A percentile compares a stretch with the other conserved stretches of the same genome.
Evolutionary conservation across 2,113 vertebrate species (phyloP).

Genomic region (Tinamus guttatus): DNA sequence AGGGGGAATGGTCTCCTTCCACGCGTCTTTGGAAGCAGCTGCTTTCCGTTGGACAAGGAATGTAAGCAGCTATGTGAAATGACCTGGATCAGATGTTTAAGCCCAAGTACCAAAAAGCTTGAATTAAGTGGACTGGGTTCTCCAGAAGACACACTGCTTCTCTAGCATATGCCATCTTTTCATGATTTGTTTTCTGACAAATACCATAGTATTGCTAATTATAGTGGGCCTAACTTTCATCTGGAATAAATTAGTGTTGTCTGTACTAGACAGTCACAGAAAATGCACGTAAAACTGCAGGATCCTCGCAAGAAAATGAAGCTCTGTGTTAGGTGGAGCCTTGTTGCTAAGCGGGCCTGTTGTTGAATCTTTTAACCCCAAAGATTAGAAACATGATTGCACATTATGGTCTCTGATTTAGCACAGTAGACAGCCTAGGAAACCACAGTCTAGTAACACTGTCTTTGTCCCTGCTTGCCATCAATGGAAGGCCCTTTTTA

Average conservation of each 20-base stretch:
- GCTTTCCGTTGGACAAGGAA: background rate
- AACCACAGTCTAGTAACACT: slow-evolving; percentile 29
- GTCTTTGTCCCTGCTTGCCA: slow-evolving; percentile 1
- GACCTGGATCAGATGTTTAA: background rate
- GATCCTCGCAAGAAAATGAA: slow-evolving; percentile 7
- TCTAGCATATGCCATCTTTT: background rate
- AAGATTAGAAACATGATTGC: slow-evolving; percentile 40
- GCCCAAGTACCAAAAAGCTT: background rate
- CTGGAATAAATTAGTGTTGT: slow-evolving; percentile 23
- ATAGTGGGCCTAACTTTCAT: slow-evolving; percentile 9
- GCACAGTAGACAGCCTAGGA: slow-evolving; percentile 11
- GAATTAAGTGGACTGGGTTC: background rate
- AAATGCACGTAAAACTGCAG: background rate
- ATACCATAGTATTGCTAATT: background rate
- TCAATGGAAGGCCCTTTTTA: background rate
- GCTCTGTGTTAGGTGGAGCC: background rate
- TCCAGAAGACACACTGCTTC: background rate
- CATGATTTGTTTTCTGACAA: slow-evolving; percentile 8
- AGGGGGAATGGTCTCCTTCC: background rate
- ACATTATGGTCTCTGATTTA: slow-evolving; percentile 49
- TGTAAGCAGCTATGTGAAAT: background rate
- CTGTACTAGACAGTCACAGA: background rate
- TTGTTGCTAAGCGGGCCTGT: slow-evolving; percentile 29
- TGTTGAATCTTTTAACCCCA: slow-evolving; percentile 18
- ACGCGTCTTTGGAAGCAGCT: background rate